These are phyloP conservation scores for Marmota flaviventris DNA, from an alignment of 2,113 vertebrate species.

Conservation along the genomic window DNA sequence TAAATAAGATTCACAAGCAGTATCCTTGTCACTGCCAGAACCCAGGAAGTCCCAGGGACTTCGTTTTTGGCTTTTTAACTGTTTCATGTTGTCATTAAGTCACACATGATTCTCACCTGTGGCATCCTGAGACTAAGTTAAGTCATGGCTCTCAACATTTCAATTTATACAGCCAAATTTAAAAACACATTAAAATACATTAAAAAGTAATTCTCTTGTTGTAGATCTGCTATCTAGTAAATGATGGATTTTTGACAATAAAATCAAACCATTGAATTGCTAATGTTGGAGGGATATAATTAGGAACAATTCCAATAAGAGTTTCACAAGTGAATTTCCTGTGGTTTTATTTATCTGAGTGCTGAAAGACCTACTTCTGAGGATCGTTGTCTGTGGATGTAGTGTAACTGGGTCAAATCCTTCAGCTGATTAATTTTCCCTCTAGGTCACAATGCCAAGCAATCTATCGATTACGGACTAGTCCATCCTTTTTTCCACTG, in stretches of 20 bases:
- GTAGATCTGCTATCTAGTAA: not conserved
- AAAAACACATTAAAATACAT: not conserved
- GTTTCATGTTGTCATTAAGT: not conserved
- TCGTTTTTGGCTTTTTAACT: not conserved
- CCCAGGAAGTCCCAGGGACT: not conserved
- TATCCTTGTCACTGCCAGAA: not conserved
- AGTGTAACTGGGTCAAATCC: not conserved
- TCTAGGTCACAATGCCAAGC: not conserved
- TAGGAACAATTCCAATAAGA: not conserved
- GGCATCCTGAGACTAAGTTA: not conserved
- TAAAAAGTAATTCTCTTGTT: not conserved
- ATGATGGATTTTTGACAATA: not conserved
- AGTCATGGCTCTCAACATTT: slow-evolving; percentile 35
- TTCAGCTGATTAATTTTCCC: not conserved
- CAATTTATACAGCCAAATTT: not conserved
- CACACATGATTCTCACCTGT: not conserved
- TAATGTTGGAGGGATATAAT: not conserved
- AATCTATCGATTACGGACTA: not conserved
- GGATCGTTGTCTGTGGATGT: not conserved
- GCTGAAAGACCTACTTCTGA: not conserved
- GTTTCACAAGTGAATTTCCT: not conserved
- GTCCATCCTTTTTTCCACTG: not conserved
- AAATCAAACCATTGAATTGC: not conserved
- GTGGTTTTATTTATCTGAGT: not conserved
- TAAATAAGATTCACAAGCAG: not conserved